These are phyloP conservation scores for Aldabrachelys gigantea DNA, from an alignment of 2,113 vertebrate species.

Conservation along the genomic window DNA sequence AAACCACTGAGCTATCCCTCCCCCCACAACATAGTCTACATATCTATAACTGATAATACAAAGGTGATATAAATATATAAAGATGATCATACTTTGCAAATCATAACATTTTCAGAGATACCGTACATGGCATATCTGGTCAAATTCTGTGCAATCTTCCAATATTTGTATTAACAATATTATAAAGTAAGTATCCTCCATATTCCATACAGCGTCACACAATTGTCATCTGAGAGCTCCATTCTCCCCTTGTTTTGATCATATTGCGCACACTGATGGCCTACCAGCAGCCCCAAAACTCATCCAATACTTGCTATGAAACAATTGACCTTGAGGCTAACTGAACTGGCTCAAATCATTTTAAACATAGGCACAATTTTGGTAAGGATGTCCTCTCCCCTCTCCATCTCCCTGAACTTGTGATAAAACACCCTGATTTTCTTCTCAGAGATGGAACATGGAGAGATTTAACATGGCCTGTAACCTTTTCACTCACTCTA, in stretches of 20 bases:
- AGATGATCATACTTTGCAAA: too few relatives aligned
- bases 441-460: background rate
- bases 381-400: background rate
- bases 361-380: background rate
- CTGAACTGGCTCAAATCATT: background rate
- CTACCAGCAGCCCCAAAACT: background rate
- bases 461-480: background rate
- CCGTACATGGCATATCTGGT: too few relatives aligned
- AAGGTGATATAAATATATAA: too few relatives aligned
- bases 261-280: rapidly evolving
- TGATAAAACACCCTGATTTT: background rate
- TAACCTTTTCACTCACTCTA: background rate
- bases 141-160: too few relatives aligned
- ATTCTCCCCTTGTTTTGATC: background rate
- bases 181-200: too few relatives aligned
- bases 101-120: too few relatives aligned
- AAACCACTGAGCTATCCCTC: too few relatives aligned
- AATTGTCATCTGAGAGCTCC: background rate
- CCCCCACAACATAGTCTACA: too few relatives aligned
- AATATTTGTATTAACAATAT: too few relatives aligned
- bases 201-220: too few relatives aligned
- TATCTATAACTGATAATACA: too few relatives aligned
- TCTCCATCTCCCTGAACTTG: background rate
- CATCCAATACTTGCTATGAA: background rate
- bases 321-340: background rate